Evolutionary conservation across 2,113 vertebrate genomes (phyloP).

Genomic region (Cyprinodon tularosa): DNA sequence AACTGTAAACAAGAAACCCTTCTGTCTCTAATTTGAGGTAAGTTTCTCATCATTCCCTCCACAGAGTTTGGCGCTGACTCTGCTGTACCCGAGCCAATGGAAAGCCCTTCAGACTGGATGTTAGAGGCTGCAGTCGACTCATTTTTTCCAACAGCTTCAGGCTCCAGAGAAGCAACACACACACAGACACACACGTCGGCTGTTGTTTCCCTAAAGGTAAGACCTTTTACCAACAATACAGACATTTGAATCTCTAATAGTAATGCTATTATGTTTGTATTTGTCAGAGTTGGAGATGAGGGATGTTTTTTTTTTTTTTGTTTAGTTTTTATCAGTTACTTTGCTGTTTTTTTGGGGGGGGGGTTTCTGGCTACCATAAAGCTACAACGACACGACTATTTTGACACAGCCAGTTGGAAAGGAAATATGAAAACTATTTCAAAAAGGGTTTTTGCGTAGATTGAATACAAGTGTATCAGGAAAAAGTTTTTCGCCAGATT

Average conservation of each 20-base stretch:
- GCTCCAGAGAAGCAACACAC: constrained; percentile 37
- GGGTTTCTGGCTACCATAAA: neutral
- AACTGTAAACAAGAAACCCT: constrained; percentile 4
- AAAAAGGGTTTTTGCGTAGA: neutral
- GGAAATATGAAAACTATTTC: neutral
- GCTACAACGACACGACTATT: neutral
- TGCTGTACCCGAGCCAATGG: constrained; percentile 45
- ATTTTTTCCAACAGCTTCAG: constrained; percentile 79
- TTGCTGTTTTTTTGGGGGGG: neutral
- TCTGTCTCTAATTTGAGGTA: neutral
- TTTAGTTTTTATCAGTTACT: neutral
- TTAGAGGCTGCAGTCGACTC: constrained; percentile 66
- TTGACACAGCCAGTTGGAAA: neutral
- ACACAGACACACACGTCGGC: constrained; percentile 14
- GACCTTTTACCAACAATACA: neutral
- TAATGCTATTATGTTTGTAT: neutral
- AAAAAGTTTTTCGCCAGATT: too few relatives aligned
- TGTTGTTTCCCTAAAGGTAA: constrained; percentile 62
- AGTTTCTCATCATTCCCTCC: constrained; percentile 13
- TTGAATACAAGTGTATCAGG: neutral
- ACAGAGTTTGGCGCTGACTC: constrained; percentile 13
- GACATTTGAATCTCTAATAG: neutral
- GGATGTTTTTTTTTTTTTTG: neutral
- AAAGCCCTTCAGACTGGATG: constrained; percentile 37
- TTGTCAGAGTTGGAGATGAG: too few relatives aligned